Evolutionary conservation across 1,140 invertebrate genomes (phyloP), one percentile per base, ranked within the genome.

Genomic region (Diplogasteroides magnus): DNA sequence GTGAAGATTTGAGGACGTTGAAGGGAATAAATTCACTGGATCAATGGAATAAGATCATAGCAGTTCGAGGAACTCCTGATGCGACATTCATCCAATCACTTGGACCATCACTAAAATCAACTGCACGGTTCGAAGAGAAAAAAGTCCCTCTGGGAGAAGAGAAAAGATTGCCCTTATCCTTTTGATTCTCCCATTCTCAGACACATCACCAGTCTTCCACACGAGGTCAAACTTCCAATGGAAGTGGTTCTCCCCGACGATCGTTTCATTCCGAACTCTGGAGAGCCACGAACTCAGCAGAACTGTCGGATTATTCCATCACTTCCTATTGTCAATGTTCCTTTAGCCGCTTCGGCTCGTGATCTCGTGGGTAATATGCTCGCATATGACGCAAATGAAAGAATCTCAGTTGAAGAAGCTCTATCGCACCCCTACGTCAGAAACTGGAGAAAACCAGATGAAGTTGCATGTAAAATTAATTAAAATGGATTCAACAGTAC

Each of bases 11-110:
- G 14, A 14, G 19, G 15, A 25, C n/a, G 14, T n/a, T 13, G 66
- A 27, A 59, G 67, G 11, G 65, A n/a, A n/a, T n/a, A n/a, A n/a
- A n/a, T n/a, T n/a, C n/a, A n/a, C n/a, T n/a, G n/a, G n/a, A 72
- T 55, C 70, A 72, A 68, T 72, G 70, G 70, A 72, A 64, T 1
- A 67, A 68, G 57, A 72, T 72, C 23, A 32, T 48, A 2, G 57
- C 31, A 56, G 31, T 67, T 23, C 59, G 67, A 60, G 70, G 70
- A 25, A 72, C 70, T 23, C 70, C 70, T 11, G 19, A 6, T 48
- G 19, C 6, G 6, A 48, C 6, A 6, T 48, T 6, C 6, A 48
- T 48, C 6, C 6, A 48, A 48, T 11, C 19, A 19, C 19, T 48
- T 11, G 37, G 6, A 11, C 19, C 37, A 48, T 19, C n/a, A n/a